phyloP scores from a whole-genome alignment of 2,888 invertebrate species.

The Scaeva pyrastri region DNA sequence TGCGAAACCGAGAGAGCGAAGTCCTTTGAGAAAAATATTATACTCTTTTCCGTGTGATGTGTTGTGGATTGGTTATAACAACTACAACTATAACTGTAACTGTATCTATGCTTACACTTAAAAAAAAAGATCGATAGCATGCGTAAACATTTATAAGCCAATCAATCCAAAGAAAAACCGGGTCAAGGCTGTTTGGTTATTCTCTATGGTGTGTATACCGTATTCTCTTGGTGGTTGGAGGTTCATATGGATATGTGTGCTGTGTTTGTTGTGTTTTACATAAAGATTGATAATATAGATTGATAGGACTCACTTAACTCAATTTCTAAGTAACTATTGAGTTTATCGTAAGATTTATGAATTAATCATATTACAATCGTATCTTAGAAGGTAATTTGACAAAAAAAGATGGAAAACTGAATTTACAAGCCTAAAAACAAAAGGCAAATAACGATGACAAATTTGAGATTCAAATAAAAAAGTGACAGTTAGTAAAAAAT shows the following conservation, averaged over 20 bases:
- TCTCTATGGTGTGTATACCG: background rate
- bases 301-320: background rate
- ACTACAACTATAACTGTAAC: too few species aligned
- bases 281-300: constrained; percentile 20
- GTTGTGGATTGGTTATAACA: background rate
- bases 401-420: too few species aligned
- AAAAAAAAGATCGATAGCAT: constrained; percentile 22
- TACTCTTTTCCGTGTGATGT: background rate
- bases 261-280: too few species aligned
- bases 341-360: constrained; percentile 20
- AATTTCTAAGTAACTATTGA: background rate
- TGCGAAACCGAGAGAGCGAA: background rate
- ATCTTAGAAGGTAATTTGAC: background rate
- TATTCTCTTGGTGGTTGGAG: background rate
- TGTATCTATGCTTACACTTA: background rate
- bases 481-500: too few species aligned
- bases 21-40: constrained; percentile 14
- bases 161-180: constrained; percentile 15
- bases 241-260: background rate
- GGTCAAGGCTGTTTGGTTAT: constrained; percentile 27
- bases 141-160: constrained; percentile 30
- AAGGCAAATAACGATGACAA: too few species aligned
- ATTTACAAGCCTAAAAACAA: too few species aligned
- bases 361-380: constrained; percentile 4
- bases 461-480: too few species aligned